Evolutionary conservation across 92 coral and sea anemone genomes (phyloP), one percentile per base, ranked within the genome.

Genomic region (Diadumene lineata): DNA sequence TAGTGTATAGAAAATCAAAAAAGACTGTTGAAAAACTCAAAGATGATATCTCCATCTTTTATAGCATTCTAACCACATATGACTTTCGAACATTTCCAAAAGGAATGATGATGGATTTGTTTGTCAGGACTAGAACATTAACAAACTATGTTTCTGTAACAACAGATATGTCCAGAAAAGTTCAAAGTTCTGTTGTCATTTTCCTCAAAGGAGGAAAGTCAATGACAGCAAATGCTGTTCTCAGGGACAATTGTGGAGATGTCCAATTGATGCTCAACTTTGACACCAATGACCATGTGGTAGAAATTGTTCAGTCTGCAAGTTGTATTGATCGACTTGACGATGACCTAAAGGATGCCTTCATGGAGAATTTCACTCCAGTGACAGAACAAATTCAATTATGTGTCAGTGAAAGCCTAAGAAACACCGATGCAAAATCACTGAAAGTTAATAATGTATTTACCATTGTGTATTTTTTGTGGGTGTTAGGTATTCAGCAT

Each of bases 371-470:
- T 11, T 73, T 85, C 31, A 64, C 58, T 15, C 89, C 86, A 43
- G 69, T 80, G 8, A 85, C 89, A 6, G 72, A 66, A 31, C 85
- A 67, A 25, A 50, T 85, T 28, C 86, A 75, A 43, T 44, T 67
- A 60, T 66, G 86, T 13, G 24, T 84, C 75, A 79, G 32, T 34
- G 60, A 43, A 16, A 64, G 61, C 29, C 70, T 66, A 32, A 51
- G 50, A 31, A 80, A 76, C 22, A 9, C 21, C 19, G 76, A 55
- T 43, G 57, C 64, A 15, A 44, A 23, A 27, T 30, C 64, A 56
- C 84, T 84, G 9, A 53, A 58, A 44, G 44, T 84, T 0, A 21
- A 31, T n/a, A 75, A 84, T 66, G 18, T 79, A 15, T 58, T 84
- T 65, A 78, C 79, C 1, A 82, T 79, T 1, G 70, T 32, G 22